phyloP scores from a whole-genome alignment of 1,140 invertebrate species.

The Anoplolepis gracilipes region DNA sequence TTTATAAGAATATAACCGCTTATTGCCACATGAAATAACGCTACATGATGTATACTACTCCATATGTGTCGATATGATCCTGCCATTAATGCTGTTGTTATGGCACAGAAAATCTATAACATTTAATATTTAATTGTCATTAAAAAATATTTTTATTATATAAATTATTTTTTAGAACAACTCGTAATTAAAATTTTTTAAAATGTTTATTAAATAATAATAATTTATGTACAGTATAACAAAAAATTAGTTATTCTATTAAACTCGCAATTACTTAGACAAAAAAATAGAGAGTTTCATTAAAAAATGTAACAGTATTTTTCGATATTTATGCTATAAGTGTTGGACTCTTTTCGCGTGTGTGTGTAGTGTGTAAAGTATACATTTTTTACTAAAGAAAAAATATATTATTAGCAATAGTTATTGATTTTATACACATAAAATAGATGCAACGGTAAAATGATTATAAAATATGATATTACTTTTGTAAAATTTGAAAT shows the following conservation, averaged over 20 bases:
- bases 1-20: slow-evolving; percentile 89
- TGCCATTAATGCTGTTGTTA: slow-evolving; percentile 86
- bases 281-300: no score
- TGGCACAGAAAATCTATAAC: slow-evolving; percentile 82
- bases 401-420: no score
- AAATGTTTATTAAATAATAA: background rate
- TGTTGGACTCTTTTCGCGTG: background rate
- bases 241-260: no score
- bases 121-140: background rate
- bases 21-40: slow-evolving; percentile 87
- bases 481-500: no score
- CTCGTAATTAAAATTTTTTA: background rate
- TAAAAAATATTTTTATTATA: background rate
- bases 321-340: background rate
- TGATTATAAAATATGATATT: no score
- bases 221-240: no score
- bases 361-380: no score
- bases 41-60: slow-evolving; percentile 85
- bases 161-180: background rate
- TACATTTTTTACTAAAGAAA: no score
- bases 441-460: no score
- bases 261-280: no score
- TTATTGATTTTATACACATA: no score
- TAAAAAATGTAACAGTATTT: background rate
- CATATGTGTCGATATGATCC: slow-evolving; percentile 85